Evolutionary conservation across 2,113 vertebrate species (phyloP), one percentile per base, ranked within the genome.

Genomic region (Nerophis lumbriciformis): DNA sequence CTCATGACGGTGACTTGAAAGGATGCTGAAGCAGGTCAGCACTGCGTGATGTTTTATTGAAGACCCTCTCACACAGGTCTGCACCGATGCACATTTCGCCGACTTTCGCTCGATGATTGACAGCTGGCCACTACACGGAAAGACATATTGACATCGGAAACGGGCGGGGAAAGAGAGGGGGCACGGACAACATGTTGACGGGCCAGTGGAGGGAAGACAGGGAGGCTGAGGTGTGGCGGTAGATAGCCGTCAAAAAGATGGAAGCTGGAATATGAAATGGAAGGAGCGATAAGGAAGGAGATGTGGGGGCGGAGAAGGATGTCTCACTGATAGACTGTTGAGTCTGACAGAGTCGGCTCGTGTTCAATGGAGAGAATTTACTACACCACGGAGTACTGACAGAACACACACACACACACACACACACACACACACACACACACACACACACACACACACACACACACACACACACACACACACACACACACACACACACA

Each of bases 191-290:
- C 55, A 44, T 39, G 21, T 44, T 57, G 55, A 57, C 55, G 39
- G 55, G 55, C 55, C 55, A 44, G 39, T 57, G 55, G 55, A 57
- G 55, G 39, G 55, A 16, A 45, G 16, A 57, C 10, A 15, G 38
- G 19, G 50, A 51, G 48, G 39, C 61, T 8, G 65, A 16, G 50
- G 55, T 57, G 55, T 57, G 38, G 55, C 38, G 12, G n/a, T 9
- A 57, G 55, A 57, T 16, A 10, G 37, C 38, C 6, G 39, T 57
- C 55, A 83, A 56, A 68, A 72, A 84, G 81, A 88, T 85, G 83
- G 78, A 72, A 81, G 78, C 75, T 87, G 84, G 85, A 88, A 87
- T 86, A 77, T 85, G 80, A 87, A 85, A 85, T 86, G 83, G 81
- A 85, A 79, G 71, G 42, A 14, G 80, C 79, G 81, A 73, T 53